Conservation (phyloP, 2,113 vertebrate genomes). For the Bolborhynchus lineola region DNA sequence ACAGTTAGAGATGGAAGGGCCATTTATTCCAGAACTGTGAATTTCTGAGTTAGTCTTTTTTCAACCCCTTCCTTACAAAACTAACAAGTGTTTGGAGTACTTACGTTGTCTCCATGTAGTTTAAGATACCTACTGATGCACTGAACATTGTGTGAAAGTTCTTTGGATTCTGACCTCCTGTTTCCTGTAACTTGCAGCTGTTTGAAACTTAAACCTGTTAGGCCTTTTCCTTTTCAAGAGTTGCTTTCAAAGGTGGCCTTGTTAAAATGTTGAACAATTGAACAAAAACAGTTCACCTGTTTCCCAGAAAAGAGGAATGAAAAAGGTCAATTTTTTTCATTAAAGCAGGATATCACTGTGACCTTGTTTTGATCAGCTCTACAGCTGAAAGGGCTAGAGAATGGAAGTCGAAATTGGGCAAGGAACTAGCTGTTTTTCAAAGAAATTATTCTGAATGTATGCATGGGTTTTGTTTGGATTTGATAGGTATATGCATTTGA, state of each 20-base stretch:
- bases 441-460: neutral
- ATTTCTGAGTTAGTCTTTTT: neutral
- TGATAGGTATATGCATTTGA: neutral
- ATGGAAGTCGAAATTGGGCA: neutral
- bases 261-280: neutral
- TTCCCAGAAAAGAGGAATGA: neutral
- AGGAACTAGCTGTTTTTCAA: neutral
- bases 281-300: neutral
- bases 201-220: slow-evolving; percentile 16
- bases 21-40: neutral
- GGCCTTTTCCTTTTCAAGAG: neutral
- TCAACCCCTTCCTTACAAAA: fast-evolving
- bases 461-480: neutral
- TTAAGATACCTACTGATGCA: neutral
- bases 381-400: neutral
- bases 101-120: neutral
- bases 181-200: neutral
- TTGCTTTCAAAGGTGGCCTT: neutral
- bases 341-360: neutral
- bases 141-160: neutral
- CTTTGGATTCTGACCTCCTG: slow-evolving; percentile 1
- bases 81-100: neutral
- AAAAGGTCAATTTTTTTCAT: neutral
- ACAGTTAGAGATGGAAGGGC: neutral
- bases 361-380: slow-evolving; percentile 30